Base-by-base conservation (phyloP, 2,113 vertebrate species). In the Rhinoderma darwinii region DNA sequence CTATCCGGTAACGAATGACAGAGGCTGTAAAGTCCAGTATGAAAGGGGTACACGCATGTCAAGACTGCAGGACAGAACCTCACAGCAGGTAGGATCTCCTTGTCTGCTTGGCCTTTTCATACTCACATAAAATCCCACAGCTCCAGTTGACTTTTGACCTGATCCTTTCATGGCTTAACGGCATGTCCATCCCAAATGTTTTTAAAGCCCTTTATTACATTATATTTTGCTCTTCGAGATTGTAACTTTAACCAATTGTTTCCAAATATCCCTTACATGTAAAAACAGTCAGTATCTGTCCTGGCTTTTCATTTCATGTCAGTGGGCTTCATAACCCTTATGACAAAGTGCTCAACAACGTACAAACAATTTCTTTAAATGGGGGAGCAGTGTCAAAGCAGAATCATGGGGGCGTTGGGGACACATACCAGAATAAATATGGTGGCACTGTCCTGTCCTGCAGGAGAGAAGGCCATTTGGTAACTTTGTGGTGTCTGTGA, bases 31-130 rank as follows among this genome's bases (percentile, higher is more conserved):
- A 50, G 27, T 14, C 44, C 43, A 44, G 20, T 32, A 68, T 82
- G 80, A 68, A 41, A 80, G 59, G 17, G 61, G 14, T 22, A 50
- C 39, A 68, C 61, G 22, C 80, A 82, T 61, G 50, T 79, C 50
- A 81, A 63, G 54, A 63, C 39, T 27, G 75, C 30, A 51, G 75
- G 44, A 51, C 44, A 54, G 78, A n/a, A 41, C 78, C 25, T 59
- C 78, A 81, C 78, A 81, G 78, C 78, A 81, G 78, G 78, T 81
- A 81, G 30, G 78, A 27, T 27, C n/a, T 41, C 30, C 44, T 18
- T 50, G 74, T 77, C 74, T 77, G 74, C 44, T 44, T 35, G 27
- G n/a, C 74, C 74, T 50, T 77, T 77, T 77, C 74, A 41, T 54
- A 18, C 30, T 63, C 78, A 43, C 78, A 43, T 63, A 17, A 61